Percentiles rank a stretch among this genome's conserved stretches.
phyloP scores from a whole-genome alignment of 2,888 invertebrate species.

The Dromius quadrimaculatus region DNA sequence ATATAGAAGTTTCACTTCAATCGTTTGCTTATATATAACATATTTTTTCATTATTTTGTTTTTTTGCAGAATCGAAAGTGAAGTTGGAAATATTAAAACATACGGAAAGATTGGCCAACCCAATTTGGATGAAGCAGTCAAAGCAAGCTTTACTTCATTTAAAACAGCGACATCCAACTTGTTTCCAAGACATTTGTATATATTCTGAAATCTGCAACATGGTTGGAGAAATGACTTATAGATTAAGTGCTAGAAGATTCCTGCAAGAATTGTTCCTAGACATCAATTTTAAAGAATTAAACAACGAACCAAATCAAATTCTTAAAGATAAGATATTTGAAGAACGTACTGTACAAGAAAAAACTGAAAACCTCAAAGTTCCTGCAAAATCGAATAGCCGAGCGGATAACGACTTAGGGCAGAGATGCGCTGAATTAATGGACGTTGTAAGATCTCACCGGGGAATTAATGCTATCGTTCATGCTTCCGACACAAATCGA shows the following conservation, averaged over 20 bases:
- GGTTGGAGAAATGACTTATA: conserved; percentile 83
- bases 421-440: conserved; percentile 56
- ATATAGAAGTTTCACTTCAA: too few relatives aligned
- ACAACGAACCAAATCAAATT: conserved; percentile 68
- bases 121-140: conserved; percentile 83
- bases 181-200: conserved; percentile 88
- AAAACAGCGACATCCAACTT: conserved; percentile 79
- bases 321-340: conserved; percentile 58
- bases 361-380: not conserved
- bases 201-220: conserved; percentile 92
- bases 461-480: conserved; percentile 18
- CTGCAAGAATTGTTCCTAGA: conserved; percentile 95
- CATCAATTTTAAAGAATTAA: conserved; percentile 77
- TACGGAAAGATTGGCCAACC: conserved; percentile 82
- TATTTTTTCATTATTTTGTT: too few relatives aligned
- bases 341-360: conserved; percentile 1
- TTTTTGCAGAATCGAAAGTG: conserved; percentile 58
- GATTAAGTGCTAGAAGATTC: conserved; percentile 86
- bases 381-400: conserved; percentile 39
- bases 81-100: conserved; percentile 75
- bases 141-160: conserved; percentile 83
- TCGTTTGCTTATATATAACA: too few relatives aligned
- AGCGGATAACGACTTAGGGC: conserved; percentile 52
- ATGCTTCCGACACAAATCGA: conserved; percentile 52
- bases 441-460: conserved; percentile 47